Evolutionary conservation across 1,140 invertebrate species (phyloP).

Genomic region (Antheraea pernyi): DNA sequence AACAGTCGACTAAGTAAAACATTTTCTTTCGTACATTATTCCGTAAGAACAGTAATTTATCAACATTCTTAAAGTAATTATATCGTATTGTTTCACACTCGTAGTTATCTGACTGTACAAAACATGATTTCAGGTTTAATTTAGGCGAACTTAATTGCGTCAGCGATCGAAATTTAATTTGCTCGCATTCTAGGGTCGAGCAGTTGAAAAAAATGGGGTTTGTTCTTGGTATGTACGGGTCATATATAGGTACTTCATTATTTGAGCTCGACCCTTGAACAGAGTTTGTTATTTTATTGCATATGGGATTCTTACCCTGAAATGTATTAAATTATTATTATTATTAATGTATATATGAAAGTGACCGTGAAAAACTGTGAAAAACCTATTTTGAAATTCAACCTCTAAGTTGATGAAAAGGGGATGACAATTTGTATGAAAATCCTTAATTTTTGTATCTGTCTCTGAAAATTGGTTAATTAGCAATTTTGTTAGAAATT

Average conservation of each 20-base stretch:
- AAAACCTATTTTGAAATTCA: too few relatives aligned
- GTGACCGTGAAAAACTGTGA: too few relatives aligned
- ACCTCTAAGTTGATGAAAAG: too few relatives aligned
- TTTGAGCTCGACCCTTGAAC: conserved; percentile 20
- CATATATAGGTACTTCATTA: conserved; percentile 38
- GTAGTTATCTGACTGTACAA: conserved; percentile 28
- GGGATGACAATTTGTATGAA: too few relatives aligned
- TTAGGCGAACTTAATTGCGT: conserved; percentile 39
- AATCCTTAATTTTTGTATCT: too few relatives aligned
- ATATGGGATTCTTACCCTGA: conserved; percentile 44
- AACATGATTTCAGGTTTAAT: conserved; percentile 43
- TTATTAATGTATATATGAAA: too few relatives aligned
- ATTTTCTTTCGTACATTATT: conserved; percentile 49
- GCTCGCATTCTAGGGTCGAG: conserved; percentile 33
- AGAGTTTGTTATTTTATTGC: conserved; percentile 26
- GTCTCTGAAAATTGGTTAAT: too few relatives aligned
- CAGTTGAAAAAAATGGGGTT: conserved; percentile 49
- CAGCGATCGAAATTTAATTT: conserved; percentile 41
- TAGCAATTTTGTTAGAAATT: too few relatives aligned
- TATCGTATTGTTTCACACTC: conserved; percentile 51
- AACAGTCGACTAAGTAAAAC: conserved; percentile 62
- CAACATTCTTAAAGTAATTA: conserved; percentile 52
- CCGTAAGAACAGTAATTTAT: conserved; percentile 56
- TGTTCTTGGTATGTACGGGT: conserved; percentile 51
- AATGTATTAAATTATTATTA: conserved; percentile 24